phyloP scores from a whole-genome alignment of 64 coral and sea anemone species.

The Pocillopora damicornis region DNA sequence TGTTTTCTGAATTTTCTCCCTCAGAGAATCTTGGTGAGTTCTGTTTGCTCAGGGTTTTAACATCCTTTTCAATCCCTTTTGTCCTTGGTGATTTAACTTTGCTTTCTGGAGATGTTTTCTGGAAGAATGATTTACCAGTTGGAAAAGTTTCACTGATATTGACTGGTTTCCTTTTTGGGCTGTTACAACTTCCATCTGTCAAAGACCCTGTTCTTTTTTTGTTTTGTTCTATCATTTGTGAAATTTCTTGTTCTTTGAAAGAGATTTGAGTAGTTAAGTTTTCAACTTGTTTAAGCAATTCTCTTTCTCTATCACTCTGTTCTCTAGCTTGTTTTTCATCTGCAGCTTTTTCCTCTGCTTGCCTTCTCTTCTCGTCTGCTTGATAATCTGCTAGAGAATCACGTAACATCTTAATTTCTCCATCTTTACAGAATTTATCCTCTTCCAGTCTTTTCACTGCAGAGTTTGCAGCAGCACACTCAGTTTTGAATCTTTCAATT shows the following conservation, averaged over 20 bases:
- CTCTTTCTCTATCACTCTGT: conserved; percentile 65
- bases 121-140: conserved; percentile 76
- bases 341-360: conserved; percentile 32
- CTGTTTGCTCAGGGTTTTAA: neutral
- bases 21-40: conserved; percentile 29
- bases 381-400: conserved; percentile 61
- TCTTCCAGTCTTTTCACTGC: conserved; percentile 58
- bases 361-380: conserved; percentile 52
- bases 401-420: conserved; percentile 69
- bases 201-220: conserved; percentile 46
- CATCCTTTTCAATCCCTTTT: neutral
- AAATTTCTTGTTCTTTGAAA: conserved; percentile 88
- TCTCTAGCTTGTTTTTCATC: conserved; percentile 49
- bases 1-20: conserved; percentile 14
- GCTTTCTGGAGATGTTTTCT: conserved; percentile 47
- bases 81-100: conserved; percentile 5
- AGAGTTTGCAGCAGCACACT: conserved; percentile 23
- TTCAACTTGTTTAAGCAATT: conserved; percentile 75
- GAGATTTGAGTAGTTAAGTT: conserved; percentile 64
- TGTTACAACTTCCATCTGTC: conserved; percentile 30
- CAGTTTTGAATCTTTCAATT: conserved; percentile 45
- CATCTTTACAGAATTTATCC: conserved; percentile 72
- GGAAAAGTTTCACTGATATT: conserved; percentile 54
- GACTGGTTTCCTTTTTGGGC: conserved; percentile 42
- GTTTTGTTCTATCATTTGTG: conserved; percentile 60